A percentile compares a stretch with the other conserved stretches of the same genome.
These are phyloP conservation scores for Neofelis nebulosa DNA, from an alignment of 2,113 vertebrate genomes.

Conservation along the genomic window DNA sequence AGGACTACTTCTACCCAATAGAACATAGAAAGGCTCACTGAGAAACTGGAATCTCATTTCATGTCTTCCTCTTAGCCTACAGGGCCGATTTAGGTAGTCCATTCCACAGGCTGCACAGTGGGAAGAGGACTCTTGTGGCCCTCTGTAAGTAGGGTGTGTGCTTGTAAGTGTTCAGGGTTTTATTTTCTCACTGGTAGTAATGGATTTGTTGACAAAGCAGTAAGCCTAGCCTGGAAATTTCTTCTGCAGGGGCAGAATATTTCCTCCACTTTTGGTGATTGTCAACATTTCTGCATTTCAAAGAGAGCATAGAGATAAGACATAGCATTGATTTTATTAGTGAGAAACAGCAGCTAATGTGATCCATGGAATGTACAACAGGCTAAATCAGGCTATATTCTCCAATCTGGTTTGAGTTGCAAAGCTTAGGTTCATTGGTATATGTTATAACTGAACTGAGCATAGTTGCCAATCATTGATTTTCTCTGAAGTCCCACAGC, in stretches of 20 bases:
- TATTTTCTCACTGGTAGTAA: background rate
- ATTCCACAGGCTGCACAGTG: background rate
- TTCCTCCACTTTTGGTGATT: constrained; percentile 40
- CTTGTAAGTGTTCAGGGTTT: background rate
- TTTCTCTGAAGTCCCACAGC: background rate
- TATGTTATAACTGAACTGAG: background rate
- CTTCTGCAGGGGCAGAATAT: constrained; percentile 25
- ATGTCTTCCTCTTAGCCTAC: constrained; percentile 65
- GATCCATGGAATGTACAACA: background rate
- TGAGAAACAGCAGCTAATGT: background rate
- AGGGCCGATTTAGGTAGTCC: background rate
- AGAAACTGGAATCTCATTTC: constrained; percentile 81
- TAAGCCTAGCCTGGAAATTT: constrained; percentile 69
- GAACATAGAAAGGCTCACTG: constrained; percentile 73
- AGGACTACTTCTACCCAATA: constrained; percentile 74
- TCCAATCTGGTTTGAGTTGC: background rate
- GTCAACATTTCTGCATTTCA: constrained; percentile 48
- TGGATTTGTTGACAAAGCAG: constrained; percentile 43
- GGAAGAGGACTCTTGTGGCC: background rate
- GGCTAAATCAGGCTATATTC: background rate
- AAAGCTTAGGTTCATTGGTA: background rate
- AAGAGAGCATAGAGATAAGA: background rate
- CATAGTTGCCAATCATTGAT: background rate
- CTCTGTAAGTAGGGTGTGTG: background rate
- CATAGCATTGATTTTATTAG: background rate